Conservation (phyloP, 1,140 invertebrate genomes). For the Propsilocerus akamusi region DNA sequence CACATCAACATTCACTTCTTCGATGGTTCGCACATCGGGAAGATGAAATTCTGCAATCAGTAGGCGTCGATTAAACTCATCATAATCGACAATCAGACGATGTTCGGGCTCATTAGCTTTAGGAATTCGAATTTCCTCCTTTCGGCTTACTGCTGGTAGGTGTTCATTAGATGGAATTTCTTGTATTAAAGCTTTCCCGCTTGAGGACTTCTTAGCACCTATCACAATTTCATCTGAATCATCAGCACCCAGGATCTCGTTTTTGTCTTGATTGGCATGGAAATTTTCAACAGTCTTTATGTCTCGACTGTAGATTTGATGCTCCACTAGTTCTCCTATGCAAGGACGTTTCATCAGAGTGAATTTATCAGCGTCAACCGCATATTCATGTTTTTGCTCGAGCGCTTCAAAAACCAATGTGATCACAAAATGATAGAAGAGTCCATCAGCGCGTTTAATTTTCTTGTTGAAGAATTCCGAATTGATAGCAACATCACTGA, state of each 20-base stretch:
- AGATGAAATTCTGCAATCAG: conserved; percentile 28
- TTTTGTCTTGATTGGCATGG: conserved; percentile 16
- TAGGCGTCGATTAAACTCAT: conserved; percentile 16
- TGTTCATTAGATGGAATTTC: conserved; percentile 10
- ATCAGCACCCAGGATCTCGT: conserved; percentile 15
- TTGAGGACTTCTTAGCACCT: conserved; percentile 20
- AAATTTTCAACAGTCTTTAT: conserved; percentile 21
- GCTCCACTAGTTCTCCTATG: conserved; percentile 50
- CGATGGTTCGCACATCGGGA: conserved; percentile 20
- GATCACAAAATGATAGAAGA: conserved; percentile 57
- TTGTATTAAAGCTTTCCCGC: conserved; percentile 15
- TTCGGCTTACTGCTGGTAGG: conserved; percentile 5
- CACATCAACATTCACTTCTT: conserved; percentile 41
- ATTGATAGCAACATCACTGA: conserved; percentile 61
- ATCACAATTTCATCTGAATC: conserved; percentile 1
- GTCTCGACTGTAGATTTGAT: conserved; percentile 48
- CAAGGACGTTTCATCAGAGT: conserved; percentile 37
- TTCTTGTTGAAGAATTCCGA: conserved; percentile 44
- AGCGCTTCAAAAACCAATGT: conserved; percentile 54
- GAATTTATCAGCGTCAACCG: conserved; percentile 37
- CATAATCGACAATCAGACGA: conserved; percentile 21
- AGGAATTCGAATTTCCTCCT: conserved; percentile 8
- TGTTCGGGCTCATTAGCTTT: conserved; percentile 16
- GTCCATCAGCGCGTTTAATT: conserved; percentile 30
- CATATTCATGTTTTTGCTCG: conserved; percentile 51